These are phyloP conservation scores for Pediacus dermestoides DNA, from an alignment of 2,888 invertebrate genomes.

Conservation along the genomic window DNA sequence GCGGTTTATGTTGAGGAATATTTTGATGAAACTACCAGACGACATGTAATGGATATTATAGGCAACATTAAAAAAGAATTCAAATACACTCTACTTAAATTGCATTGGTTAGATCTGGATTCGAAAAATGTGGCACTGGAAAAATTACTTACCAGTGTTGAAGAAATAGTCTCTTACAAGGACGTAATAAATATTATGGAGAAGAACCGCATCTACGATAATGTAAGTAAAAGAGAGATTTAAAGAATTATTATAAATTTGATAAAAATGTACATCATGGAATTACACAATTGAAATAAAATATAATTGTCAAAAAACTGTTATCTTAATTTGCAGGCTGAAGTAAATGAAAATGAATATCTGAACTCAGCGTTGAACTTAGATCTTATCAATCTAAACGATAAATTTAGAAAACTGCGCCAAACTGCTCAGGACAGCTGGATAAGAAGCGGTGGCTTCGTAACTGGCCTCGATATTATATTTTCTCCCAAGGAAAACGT, in stretches of 20 bases:
- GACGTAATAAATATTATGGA: conserved; percentile 29
- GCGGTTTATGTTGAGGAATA: conserved; percentile 41
- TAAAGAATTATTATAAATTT: too few species aligned
- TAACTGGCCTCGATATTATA: conserved; percentile 32
- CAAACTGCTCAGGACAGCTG: conserved; percentile 27
- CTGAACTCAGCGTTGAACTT: conserved; percentile 33
- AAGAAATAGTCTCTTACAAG: conserved; percentile 37
- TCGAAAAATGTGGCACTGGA: conserved; percentile 39
- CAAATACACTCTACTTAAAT: conserved; percentile 31
- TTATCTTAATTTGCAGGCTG: conserved; percentile 24
- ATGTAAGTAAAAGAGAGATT: conserved; percentile 33
- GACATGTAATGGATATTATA: conserved; percentile 36
- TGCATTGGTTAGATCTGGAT: conserved; percentile 44
- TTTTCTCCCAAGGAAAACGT: conserved; percentile 34
- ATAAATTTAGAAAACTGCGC: conserved; percentile 29
- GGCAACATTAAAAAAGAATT: conserved; percentile 42
- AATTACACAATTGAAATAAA: too few species aligned
- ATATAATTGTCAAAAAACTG: too few species aligned
- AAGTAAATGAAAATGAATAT: conserved; percentile 31
- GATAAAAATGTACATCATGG: too few species aligned
- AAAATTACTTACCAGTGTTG: conserved; percentile 37
- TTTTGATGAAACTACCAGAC: conserved; percentile 37
- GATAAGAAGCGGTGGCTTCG: conserved; percentile 29
- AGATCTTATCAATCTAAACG: conserved; percentile 28
- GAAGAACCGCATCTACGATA: conserved; percentile 29